A percentile compares a stretch with the other conserved stretches of the same genome.
These are phyloP conservation scores for Aix galericulata DNA, from an alignment of 2,113 vertebrate species.

Conservation along the genomic window DNA sequence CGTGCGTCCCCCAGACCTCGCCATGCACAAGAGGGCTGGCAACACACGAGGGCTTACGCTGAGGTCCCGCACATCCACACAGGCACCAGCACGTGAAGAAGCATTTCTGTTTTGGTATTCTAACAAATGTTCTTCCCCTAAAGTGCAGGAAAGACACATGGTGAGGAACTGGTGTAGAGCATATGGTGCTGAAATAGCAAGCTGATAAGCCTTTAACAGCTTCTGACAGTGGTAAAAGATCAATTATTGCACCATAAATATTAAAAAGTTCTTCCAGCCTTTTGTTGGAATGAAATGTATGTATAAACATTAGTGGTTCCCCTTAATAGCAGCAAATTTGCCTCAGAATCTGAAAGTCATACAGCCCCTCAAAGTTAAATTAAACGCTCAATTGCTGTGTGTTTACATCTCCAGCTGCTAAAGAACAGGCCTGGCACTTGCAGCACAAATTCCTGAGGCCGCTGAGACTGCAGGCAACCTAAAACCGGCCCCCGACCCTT, in stretches of 20 bases:
- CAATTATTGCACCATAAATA: constrained; percentile 76
- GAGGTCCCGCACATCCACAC: not conserved
- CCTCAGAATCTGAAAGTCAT: constrained; percentile 22
- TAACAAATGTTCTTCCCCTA: constrained; percentile 67
- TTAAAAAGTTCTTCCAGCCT: constrained; percentile 67
- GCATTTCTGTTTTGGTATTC: constrained; percentile 58
- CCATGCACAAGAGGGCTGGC: not conserved
- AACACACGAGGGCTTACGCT: not conserved
- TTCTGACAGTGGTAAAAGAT: constrained; percentile 76
- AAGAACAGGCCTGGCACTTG: not conserved
- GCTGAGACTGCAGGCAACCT: not conserved
- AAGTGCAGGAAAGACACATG: constrained; percentile 69
- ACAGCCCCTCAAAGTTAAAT: constrained; percentile 21
- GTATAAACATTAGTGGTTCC: constrained; percentile 62
- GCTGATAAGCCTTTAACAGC: constrained; percentile 71
- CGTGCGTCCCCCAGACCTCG: not conserved
- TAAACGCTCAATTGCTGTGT: not conserved
- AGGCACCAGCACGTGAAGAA: not conserved
- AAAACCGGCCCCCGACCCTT: not conserved
- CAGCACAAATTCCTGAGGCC: not conserved
- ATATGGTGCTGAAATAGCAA: constrained; percentile 77
- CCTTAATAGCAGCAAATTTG: constrained; percentile 51
- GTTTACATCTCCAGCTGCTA: constrained; percentile 18
- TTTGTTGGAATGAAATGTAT: constrained; percentile 39
- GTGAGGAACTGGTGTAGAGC: constrained; percentile 59